Evolutionary conservation across 2,113 vertebrate species (phyloP).

Genomic region (Piaya cayana): DNA sequence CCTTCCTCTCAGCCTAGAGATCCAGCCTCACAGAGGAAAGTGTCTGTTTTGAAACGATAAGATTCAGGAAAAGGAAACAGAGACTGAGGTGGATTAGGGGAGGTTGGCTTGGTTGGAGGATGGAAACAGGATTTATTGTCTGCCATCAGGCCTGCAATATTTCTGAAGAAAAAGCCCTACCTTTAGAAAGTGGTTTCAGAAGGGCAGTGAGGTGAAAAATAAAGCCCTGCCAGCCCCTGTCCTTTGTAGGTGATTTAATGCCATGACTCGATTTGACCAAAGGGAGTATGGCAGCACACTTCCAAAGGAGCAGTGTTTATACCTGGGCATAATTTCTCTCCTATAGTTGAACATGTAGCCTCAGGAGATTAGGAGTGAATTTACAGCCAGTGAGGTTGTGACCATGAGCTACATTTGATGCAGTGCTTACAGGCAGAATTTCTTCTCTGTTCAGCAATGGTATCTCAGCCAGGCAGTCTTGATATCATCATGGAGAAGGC

Average conservation of each 20-base stretch:
- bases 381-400: neutral
- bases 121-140: slow-evolving; percentile 13
- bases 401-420: neutral
- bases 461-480: neutral
- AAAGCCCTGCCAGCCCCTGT: slow-evolving; percentile 4
- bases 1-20: neutral
- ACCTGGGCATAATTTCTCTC: slow-evolving; percentile 11
- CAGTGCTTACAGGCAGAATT: neutral
- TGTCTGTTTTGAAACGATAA: neutral
- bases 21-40: neutral
- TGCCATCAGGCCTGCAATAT: neutral
- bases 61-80: neutral
- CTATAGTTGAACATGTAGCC: neutral
- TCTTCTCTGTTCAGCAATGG: neutral
- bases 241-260: slow-evolving; percentile 36
- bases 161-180: slow-evolving; percentile 12
- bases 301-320: neutral
- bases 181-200: slow-evolving; percentile 38
- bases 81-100: neutral
- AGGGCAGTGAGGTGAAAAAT: slow-evolving; percentile 21
- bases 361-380: neutral
- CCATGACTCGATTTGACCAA: neutral
- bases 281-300: neutral
- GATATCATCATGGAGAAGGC: neutral
- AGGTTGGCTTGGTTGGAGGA: neutral